Percentiles rank a stretch among this genome's conserved stretches.
phyloP scores from a whole-genome alignment of 2,888 invertebrate species.

The Ophion ventricosus region DNA sequence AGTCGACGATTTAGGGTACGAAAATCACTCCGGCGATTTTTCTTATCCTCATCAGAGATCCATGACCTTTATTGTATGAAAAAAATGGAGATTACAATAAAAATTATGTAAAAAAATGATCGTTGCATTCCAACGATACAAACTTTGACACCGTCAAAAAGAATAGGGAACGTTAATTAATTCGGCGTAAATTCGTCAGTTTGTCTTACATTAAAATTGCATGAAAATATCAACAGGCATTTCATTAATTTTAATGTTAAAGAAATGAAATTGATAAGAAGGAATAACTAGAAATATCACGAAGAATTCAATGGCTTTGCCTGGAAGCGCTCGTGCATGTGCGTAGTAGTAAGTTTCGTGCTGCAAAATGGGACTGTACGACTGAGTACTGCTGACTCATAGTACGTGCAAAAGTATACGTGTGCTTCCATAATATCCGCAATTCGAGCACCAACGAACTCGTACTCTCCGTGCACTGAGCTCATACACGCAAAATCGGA shows the following conservation, averaged over 20 bases:
- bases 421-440: conserved; percentile 27
- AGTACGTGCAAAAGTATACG: conserved; percentile 38
- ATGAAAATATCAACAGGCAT: background rate
- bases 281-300: background rate
- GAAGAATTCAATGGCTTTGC: background rate
- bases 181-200: too few relatives aligned
- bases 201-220: too few relatives aligned
- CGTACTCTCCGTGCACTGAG: conserved; percentile 1
- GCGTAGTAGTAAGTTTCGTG: conserved; percentile 50
- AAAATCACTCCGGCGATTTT: too few relatives aligned
- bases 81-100: too few relatives aligned
- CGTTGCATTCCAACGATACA: too few relatives aligned
- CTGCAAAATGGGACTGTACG: conserved; percentile 64
- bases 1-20: too few relatives aligned
- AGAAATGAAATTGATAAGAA: background rate
- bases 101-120: too few relatives aligned
- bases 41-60: too few relatives aligned
- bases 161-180: too few relatives aligned
- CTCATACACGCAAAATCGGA: background rate
- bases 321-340: conserved; percentile 8
- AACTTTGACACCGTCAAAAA: too few relatives aligned
- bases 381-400: conserved; percentile 61
- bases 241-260: background rate
- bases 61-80: too few relatives aligned
- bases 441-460: conserved; percentile 14